phyloP scores from a whole-genome alignment of 2,113 vertebrate genomes.

The Ciconia stormi region DNA sequence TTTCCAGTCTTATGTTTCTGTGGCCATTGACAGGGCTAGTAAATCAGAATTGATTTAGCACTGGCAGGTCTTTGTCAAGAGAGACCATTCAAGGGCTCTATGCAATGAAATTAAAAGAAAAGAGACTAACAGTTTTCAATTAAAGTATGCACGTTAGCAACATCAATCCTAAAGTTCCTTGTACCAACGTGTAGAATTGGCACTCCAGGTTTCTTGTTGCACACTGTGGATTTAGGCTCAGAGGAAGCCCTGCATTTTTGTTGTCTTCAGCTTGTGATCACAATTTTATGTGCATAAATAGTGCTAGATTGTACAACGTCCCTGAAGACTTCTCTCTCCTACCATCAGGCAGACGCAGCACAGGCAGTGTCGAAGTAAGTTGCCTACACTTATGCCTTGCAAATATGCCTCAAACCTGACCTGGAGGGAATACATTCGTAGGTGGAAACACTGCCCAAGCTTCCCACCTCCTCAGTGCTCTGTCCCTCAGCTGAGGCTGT shows the following conservation, averaged over 20 bases:
- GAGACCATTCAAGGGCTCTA: not conserved
- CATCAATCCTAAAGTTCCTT: not conserved
- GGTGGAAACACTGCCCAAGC: not conserved
- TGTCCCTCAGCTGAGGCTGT: not conserved
- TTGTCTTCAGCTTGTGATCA: not conserved
- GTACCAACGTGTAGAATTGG: fast-evolving
- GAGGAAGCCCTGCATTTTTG: not conserved
- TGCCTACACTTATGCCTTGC: not conserved
- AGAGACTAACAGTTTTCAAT: not conserved
- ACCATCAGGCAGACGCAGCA: fast-evolving
- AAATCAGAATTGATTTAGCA: not conserved
- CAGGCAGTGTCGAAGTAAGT: not conserved
- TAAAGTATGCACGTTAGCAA: not conserved
- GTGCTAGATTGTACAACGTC: not conserved
- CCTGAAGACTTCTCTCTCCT: not conserved
- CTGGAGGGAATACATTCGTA: not conserved
- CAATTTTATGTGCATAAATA: not conserved
- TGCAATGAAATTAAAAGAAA: not conserved
- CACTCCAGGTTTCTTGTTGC: not conserved
- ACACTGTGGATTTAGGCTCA: not conserved
- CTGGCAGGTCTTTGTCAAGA: not conserved
- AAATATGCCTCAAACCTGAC: not conserved
- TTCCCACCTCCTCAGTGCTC: not conserved
- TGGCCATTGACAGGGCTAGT: not conserved
- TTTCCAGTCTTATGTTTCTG: not conserved